Evolutionary conservation across 2,113 vertebrate genomes (phyloP), one percentile per base, ranked within the genome.

Genomic region (Oncorhynchus keta): DNA sequence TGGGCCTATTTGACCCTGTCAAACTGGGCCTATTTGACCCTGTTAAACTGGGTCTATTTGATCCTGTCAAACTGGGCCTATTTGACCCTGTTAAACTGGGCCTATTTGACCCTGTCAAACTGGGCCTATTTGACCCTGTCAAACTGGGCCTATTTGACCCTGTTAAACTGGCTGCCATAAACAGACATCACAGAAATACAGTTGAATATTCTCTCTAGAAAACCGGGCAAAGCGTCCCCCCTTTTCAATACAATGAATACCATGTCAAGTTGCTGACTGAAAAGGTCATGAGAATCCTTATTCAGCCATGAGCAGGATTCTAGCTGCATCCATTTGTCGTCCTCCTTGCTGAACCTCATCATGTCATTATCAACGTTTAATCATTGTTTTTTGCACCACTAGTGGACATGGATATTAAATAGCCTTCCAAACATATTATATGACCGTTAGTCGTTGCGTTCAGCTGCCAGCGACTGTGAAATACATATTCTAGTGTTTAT

Each of bases 1-100:
- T 79, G 87, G 90, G 90, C 89, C 91, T 88, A 90, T 89, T 93
- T 84, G 89, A 30, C 30, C 30, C 93, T 93, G 93, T 94, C 92
- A 93, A 90, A 81, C 88, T 59, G 83, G 85, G 81, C 91, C 72
- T 79, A 83, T 84, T 93, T 90, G 91, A 85, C 90, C 81, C 82
- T 87, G 89, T 89, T 90, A 87, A 86, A 89, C 24, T 24, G 24
- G 24, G 24, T 1, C 24, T 24, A 24, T 24, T 24, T 24, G 24
- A 24, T 1, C 24, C 1, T 24, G 24, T 24, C 1, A 24, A 24
- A 24, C 24, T 24, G 24, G 24, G 24, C 24, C 24, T 1, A 24
- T 24, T 24, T 24, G 24, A 24, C 24, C 24, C 24, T 24, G 24
- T 24, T 1, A 1, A 24, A 24, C 24, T 24, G 24, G 24, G 24